Conservation (phyloP, 2,113 vertebrate genomes). For the Malurus melanocephalus region DNA sequence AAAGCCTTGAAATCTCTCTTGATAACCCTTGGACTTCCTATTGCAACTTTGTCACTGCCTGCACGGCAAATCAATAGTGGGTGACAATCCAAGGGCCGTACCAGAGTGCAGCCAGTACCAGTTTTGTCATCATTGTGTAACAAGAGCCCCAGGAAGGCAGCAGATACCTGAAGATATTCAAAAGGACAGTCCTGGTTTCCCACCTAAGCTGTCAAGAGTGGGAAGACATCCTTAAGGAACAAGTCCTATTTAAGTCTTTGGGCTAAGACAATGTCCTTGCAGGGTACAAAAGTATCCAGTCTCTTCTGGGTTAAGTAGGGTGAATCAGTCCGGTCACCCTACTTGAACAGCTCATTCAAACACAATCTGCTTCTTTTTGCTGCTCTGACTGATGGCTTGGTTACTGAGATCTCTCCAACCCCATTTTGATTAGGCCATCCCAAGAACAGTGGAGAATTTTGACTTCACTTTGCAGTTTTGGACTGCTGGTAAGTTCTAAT, state of each 20-base stretch:
- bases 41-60: not conserved
- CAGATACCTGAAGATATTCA: not conserved
- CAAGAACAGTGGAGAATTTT: not conserved
- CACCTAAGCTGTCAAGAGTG: not conserved
- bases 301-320: not conserved
- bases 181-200: not conserved
- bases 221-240: not conserved
- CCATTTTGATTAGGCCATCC: not conserved
- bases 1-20: not conserved
- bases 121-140: not conserved
- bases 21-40: not conserved
- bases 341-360: not conserved
- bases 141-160: not conserved
- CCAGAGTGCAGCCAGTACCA: too few relatives aligned
- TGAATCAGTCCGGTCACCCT: not conserved
- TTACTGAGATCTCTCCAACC: not conserved
- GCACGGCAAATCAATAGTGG: not conserved
- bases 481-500: not conserved
- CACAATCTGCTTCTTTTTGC: not conserved
- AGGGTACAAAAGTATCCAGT: not conserved
- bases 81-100: not conserved
- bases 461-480: not conserved
- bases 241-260: not conserved
- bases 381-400: not conserved
- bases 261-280: not conserved